Evolutionary conservation across 2,888 invertebrate genomes (phyloP).

Genomic region (Salticus scenicus): DNA sequence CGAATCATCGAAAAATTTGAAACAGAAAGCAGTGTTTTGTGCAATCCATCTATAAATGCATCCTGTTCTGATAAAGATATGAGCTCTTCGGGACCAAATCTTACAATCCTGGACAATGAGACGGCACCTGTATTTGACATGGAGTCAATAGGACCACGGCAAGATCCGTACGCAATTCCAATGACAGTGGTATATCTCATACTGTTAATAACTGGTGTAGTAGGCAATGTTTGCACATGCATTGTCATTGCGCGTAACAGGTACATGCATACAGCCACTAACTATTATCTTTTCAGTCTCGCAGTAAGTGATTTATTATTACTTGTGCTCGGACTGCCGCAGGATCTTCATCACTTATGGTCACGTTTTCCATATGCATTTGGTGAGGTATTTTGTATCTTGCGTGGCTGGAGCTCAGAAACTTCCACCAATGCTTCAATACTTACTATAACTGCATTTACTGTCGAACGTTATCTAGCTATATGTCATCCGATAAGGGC

Average conservation of each 20-base stretch:
- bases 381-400: conserved; percentile 85
- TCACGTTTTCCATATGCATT: conserved; percentile 77
- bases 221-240: conserved; percentile 86
- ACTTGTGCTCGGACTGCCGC: conserved; percentile 87
- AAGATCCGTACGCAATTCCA: conserved; percentile 71
- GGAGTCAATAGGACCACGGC: conserved; percentile 46
- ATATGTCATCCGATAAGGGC: conserved; percentile 88
- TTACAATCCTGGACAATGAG: conserved; percentile 26
- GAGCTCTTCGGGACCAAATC: conserved; percentile 7
- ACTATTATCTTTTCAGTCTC: conserved; percentile 87
- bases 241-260: conserved; percentile 85
- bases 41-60: conserved; percentile 2
- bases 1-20: conserved; percentile 38
- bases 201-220: conserved; percentile 84
- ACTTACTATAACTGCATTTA: conserved; percentile 87
- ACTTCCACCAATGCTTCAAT: conserved; percentile 87
- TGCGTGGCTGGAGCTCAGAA: conserved; percentile 87
- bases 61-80: conserved; percentile 16
- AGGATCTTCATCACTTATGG: conserved; percentile 81
- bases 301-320: conserved; percentile 88
- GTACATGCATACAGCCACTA: conserved; percentile 89
- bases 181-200: conserved; percentile 83
- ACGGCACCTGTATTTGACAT: conserved; percentile 5
- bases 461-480: conserved; percentile 89
- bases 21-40: conserved; percentile 2